Percentiles rank a stretch among this genome's conserved stretches.
Evolutionary conservation across 2,888 invertebrate species (phyloP).

Genomic region (Thera obeliscata): DNA sequence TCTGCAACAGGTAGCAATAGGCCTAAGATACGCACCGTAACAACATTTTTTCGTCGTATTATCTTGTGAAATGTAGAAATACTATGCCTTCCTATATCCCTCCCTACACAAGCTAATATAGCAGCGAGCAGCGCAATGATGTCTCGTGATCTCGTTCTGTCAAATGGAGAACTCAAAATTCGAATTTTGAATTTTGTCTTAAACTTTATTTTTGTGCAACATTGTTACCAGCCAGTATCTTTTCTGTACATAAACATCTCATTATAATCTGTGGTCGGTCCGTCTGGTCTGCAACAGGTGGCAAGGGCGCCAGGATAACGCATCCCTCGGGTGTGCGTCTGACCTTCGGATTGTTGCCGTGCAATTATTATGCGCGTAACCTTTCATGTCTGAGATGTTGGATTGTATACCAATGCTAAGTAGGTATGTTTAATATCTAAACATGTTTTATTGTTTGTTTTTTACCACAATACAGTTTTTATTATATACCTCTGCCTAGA

Average conservation of each 20-base stretch:
- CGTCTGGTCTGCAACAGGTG: conserved; percentile 33
- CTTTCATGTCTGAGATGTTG: conserved; percentile 20
- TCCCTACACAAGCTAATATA: too few species aligned
- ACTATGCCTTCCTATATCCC: too few species aligned
- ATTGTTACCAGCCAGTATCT: neutral
- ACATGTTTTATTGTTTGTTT: too few species aligned
- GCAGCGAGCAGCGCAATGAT: too few species aligned
- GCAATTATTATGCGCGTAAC: conserved; percentile 26
- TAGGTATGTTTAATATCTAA: neutral
- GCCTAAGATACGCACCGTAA: conserved; percentile 47
- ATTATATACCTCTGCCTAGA: too few species aligned
- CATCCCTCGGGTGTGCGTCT: conserved; percentile 46
- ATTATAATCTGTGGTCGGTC: conserved; percentile 7
- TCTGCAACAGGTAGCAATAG: conserved; percentile 31
- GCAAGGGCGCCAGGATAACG: conserved; percentile 45
- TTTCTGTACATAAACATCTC: neutral
- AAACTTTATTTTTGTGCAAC: neutral
- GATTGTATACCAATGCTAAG: neutral
- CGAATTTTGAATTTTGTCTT: too few species aligned
- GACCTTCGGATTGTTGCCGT: conserved; percentile 51
- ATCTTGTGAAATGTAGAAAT: too few species aligned
- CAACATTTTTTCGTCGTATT: too few species aligned
- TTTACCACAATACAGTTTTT: too few species aligned
- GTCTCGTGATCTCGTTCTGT: too few species aligned
- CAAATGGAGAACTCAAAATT: too few species aligned